These are phyloP conservation scores for Morbakka virulenta DNA, from an alignment of 30 jellyfish, hydroid and myxozoan genomes.

Conservation along the genomic window DNA sequence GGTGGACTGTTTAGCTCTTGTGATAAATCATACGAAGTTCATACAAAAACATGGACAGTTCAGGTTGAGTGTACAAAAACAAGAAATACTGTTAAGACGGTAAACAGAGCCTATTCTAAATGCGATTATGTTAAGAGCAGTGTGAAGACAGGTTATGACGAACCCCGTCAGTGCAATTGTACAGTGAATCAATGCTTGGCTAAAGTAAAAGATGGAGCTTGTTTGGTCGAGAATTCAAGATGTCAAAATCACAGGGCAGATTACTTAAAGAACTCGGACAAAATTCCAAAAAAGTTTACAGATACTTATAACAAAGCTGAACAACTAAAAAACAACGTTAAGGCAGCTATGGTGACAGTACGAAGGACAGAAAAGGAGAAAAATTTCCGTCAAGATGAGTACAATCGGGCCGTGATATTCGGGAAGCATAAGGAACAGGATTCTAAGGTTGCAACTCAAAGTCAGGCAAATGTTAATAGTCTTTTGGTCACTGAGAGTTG, in stretches of 20 bases:
- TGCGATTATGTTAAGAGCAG: constrained; percentile 10
- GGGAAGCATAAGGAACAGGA: constrained; percentile 2
- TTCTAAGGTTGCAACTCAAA: constrained; percentile 6
- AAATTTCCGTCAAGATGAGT: background rate
- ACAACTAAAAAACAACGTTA: background rate
- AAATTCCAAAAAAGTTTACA: constrained; percentile 5
- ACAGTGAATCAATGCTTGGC: constrained; percentile 18
- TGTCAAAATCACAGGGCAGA: constrained; percentile 10
- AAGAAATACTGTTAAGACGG: background rate
- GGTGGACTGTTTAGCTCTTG: constrained; percentile 58
- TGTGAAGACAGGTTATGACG: constrained; percentile 21
- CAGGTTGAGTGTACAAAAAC: background rate
- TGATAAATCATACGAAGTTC: constrained; percentile 47
- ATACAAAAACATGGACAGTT: constrained; percentile 25
- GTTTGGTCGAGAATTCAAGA: constrained; percentile 2
- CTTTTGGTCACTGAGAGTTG: constrained; percentile 3
- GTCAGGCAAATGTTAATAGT: background rate
- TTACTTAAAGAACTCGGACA: background rate
- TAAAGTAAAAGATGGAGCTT: constrained; percentile 6
- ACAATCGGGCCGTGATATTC: background rate
- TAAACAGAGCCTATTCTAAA: background rate
- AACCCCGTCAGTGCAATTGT: constrained; percentile 38
- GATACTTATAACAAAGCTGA: background rate
- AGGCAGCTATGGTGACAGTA: background rate
- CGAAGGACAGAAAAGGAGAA: background rate